Conservation (phyloP, 2,888 invertebrate genomes). For the Trypoxylon attenuatum region DNA sequence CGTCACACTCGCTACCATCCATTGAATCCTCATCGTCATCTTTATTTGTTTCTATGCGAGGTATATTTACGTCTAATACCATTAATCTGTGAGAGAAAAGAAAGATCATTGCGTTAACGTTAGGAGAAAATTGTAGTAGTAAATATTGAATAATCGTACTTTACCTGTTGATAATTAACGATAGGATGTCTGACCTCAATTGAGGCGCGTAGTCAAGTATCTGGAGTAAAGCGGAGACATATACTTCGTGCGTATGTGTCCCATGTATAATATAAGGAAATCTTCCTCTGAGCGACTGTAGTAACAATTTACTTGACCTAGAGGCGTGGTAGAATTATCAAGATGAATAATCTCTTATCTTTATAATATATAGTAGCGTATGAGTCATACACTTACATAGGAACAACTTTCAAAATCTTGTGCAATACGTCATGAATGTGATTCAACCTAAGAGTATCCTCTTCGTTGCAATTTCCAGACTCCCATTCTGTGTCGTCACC, state of each 20-base stretch:
- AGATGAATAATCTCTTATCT: neutral
- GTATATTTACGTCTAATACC: slow-evolving; percentile 84
- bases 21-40: slow-evolving; percentile 73
- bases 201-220: slow-evolving; percentile 85
- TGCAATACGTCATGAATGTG: slow-evolving; percentile 79
- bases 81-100: slow-evolving; percentile 78
- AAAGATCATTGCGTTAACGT: neutral
- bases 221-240: slow-evolving; percentile 86
- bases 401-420: slow-evolving; percentile 76
- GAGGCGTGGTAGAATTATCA: slow-evolving; percentile 39
- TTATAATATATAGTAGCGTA: slow-evolving; percentile 13
- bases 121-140: neutral
- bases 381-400: slow-evolving; percentile 76
- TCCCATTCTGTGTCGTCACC: slow-evolving; percentile 78
- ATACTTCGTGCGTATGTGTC: slow-evolving; percentile 83
- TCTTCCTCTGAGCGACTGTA: slow-evolving; percentile 79
- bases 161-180: slow-evolving; percentile 86
- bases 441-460: slow-evolving; percentile 77
- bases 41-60: slow-evolving; percentile 76
- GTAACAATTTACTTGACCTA: slow-evolving; percentile 84
- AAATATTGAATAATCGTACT: neutral
- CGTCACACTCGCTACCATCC: slow-evolving; percentile 74
- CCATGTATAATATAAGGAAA: slow-evolving; percentile 88
- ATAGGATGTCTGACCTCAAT: slow-evolving; percentile 82
- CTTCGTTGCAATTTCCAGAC: slow-evolving; percentile 78